These are phyloP conservation scores for Synergus umbraculus DNA, from an alignment of 2,888 invertebrate genomes.

Conservation along the genomic window DNA sequence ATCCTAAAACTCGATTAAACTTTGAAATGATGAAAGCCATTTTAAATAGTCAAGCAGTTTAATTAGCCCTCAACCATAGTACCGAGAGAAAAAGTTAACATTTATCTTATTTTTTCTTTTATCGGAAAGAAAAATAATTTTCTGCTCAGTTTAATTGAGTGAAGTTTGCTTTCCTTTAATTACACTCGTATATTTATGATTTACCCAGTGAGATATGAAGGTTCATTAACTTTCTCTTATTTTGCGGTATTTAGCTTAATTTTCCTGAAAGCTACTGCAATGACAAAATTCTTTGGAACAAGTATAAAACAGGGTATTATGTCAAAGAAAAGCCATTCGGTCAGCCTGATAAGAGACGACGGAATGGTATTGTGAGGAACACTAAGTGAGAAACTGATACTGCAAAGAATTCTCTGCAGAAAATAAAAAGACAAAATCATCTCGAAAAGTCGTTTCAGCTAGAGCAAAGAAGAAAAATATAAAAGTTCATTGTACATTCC, in stretches of 20 bases:
- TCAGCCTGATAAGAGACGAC: slow-evolving; percentile 16
- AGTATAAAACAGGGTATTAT: slow-evolving; percentile 17
- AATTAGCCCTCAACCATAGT: slow-evolving; percentile 11
- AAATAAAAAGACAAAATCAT: slow-evolving; percentile 10
- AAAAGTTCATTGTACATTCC: slow-evolving; percentile 18
- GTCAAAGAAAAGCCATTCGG: slow-evolving; percentile 29
- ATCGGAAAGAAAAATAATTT: background rate
- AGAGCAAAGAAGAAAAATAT: background rate
- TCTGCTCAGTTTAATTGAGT: background rate
- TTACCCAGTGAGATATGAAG: background rate
- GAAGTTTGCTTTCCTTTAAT: background rate
- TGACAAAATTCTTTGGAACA: slow-evolving; percentile 18
- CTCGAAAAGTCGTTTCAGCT: background rate
- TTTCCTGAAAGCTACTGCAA: background rate
- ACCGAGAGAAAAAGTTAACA: background rate
- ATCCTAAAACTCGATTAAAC: slow-evolving; percentile 2
- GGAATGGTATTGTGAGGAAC: slow-evolving; percentile 30
- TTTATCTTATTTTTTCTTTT: background rate
- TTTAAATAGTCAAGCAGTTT: slow-evolving; percentile 3
- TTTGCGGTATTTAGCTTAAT: background rate
- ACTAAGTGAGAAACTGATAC: slow-evolving; percentile 32
- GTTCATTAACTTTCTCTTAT: background rate
- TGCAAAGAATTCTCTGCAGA: background rate
- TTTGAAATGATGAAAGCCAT: slow-evolving; percentile 2
- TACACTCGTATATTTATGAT: background rate